These are phyloP conservation scores for Geophilus truncorum DNA, from an alignment of 2,888 invertebrate genomes.

Conservation along the genomic window DNA sequence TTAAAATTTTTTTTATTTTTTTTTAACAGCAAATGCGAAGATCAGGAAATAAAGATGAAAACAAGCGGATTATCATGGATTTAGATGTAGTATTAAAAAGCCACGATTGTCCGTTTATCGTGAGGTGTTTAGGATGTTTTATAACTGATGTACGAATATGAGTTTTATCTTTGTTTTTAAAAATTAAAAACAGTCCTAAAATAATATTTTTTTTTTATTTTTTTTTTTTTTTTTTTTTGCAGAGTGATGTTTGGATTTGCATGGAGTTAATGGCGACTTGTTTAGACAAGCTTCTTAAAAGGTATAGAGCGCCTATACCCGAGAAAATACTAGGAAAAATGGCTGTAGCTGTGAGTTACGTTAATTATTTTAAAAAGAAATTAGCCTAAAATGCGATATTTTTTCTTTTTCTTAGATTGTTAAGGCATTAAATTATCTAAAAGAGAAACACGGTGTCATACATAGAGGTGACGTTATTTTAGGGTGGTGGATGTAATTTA, in stretches of 20 bases:
- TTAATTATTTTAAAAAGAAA: constrained; percentile 1
- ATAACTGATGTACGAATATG: constrained; percentile 91
- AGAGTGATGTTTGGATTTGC: constrained; percentile 93
- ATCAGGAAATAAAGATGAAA: constrained; percentile 93
- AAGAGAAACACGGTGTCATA: constrained; percentile 93
- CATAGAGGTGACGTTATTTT: constrained; percentile 78
- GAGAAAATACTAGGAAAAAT: constrained; percentile 95
- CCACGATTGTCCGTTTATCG: constrained; percentile 94
- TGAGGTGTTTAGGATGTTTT: constrained; percentile 95
- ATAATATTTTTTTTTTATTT: background rate
- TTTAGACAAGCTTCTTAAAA: constrained; percentile 90
- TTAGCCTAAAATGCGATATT: background rate
- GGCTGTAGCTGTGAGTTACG: constrained; percentile 75
- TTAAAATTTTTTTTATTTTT: constrained; percentile 17
- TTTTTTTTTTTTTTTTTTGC: constrained; percentile 35
- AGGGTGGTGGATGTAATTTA: too few species aligned
- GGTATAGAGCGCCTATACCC: constrained; percentile 81
- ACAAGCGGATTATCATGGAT: constrained; percentile 97
- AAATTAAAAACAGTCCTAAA: too few species aligned
- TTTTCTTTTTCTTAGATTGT: constrained; percentile 64
- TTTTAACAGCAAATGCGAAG: constrained; percentile 81
- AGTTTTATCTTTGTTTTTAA: constrained; percentile 38
- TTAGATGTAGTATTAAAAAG: constrained; percentile 96
- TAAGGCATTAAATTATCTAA: constrained; percentile 93
- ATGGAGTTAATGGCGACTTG: constrained; percentile 99